phyloP scores from a whole-genome alignment of 2,888 invertebrate species.

The Acrobasis repandana region DNA sequence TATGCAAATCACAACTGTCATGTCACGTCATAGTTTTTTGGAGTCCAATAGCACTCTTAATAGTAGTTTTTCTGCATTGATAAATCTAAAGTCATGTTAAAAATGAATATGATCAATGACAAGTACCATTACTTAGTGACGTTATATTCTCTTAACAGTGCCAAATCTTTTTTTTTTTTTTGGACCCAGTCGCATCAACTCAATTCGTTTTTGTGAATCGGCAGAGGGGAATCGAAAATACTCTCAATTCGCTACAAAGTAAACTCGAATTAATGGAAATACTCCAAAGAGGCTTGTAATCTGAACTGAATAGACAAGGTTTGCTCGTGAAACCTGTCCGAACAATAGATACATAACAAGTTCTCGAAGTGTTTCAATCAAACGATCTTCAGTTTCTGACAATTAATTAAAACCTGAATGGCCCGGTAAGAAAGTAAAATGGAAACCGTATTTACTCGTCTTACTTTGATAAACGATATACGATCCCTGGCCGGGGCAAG shows the following conservation, averaged over 20 bases:
- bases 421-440: conserved; percentile 55
- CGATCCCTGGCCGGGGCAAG: no score
- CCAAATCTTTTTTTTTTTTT: no score
- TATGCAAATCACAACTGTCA: no score
- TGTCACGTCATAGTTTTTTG: no score
- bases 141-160: no score
- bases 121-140: no score
- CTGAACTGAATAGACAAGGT: conserved; percentile 47
- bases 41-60: no score
- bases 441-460: conserved; percentile 54
- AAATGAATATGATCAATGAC: no score
- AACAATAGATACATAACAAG: conserved; percentile 65
- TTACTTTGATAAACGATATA: conserved; percentile 7
- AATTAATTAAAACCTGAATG: conserved; percentile 72
- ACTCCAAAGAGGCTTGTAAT: conserved; percentile 46
- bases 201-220: not conserved
- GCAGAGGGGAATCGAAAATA: conserved; percentile 18
- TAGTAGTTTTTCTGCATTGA: no score
- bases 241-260: conserved; percentile 39
- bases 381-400: conserved; percentile 59
- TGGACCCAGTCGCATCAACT: no score
- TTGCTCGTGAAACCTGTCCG: conserved; percentile 57
- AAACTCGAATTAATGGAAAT: conserved; percentile 43
- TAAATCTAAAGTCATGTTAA: no score
- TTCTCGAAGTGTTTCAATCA: conserved; percentile 67